Conservation (phyloP, 2,888 invertebrate species). For the Chaitophorus viminalis region DNA sequence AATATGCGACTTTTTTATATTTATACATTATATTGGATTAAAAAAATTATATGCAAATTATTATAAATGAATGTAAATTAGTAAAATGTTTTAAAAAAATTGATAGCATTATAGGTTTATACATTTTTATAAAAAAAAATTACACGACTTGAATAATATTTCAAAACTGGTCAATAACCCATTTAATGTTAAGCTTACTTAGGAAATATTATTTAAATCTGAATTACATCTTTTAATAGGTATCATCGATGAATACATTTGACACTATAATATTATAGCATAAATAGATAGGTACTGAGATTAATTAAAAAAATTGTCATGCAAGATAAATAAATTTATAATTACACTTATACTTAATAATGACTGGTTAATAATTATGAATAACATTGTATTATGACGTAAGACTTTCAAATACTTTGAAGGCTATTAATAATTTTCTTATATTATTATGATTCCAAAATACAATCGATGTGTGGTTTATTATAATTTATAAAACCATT, state of each 20-base stretch:
- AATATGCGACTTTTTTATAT: not conserved
- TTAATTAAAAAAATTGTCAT: not conserved
- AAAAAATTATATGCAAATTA: not conserved
- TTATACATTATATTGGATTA: not conserved
- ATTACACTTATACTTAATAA: conserved; percentile 6
- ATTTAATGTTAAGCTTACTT: not conserved
- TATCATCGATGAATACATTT: not conserved
- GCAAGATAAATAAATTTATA: not conserved
- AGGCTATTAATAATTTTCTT: conserved; percentile 16
- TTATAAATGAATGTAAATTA: not conserved
- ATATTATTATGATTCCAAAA: not conserved
- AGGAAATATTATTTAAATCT: not conserved
- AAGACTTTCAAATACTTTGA: not conserved
- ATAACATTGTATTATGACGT: not conserved
- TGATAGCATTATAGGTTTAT: not conserved
- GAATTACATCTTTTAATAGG: not conserved
- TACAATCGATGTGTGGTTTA: not conserved
- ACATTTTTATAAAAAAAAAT: not conserved
- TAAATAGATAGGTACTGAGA: not conserved
- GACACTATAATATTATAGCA: not conserved
- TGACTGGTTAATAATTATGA: not conserved
- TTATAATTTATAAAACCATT: not conserved
- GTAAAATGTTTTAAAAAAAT: not conserved
- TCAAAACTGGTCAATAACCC: not conserved
- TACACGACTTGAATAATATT: not conserved